Base-by-base conservation (phyloP, 1,140 invertebrate genomes). In the Lordiphosa clarofinis region DNA sequence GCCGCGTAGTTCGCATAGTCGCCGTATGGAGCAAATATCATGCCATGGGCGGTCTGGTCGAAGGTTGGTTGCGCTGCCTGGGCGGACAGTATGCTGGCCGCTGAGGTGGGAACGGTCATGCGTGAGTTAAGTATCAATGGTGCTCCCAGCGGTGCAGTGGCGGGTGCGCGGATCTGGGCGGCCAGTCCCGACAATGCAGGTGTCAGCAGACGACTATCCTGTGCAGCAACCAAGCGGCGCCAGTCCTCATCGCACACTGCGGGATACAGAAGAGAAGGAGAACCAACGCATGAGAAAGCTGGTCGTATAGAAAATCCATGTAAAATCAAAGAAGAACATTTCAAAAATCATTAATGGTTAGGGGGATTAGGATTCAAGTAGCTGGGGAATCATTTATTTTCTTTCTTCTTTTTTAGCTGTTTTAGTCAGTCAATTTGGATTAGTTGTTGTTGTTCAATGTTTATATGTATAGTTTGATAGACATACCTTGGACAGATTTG, bases 1-100 rank as follows among this genome's bases (percentile, higher is more conserved):
- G 96, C 95, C 11, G 95, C 95, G 90, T 97, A 97, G 89, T 96
- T 96, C 86, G 94, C 93, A 90, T 96, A 96, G 72, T 96, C 95
- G 10, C 93, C 93, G 82, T 96, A 97, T 1, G 95, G 95, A 10
- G 93, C 92, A 89, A 94, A 95, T 73, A 95, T 93, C 70, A 95
- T 91, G 57, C 86, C 87, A 54, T 88, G 86, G 53, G 81, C 69
- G 35, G 78, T 64, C 75, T 87, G 84, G 81, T 94, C 91, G 90
- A 94, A 92, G 91, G 93, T 89, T 90, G 94, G 81, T n/a, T 94
- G 93, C 12, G 94, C 93, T n/a, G 94, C 94, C 15, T 94, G 93
- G 38, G 93, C 93, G 88, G 94, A 94, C 52, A 94, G 74, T 61
- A 94, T 90, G 43, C 93, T 93, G 54, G 93, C 93, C 53, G 94